Base-by-base conservation (phyloP, 2,113 vertebrate genomes). In the Mugil cephalus region DNA sequence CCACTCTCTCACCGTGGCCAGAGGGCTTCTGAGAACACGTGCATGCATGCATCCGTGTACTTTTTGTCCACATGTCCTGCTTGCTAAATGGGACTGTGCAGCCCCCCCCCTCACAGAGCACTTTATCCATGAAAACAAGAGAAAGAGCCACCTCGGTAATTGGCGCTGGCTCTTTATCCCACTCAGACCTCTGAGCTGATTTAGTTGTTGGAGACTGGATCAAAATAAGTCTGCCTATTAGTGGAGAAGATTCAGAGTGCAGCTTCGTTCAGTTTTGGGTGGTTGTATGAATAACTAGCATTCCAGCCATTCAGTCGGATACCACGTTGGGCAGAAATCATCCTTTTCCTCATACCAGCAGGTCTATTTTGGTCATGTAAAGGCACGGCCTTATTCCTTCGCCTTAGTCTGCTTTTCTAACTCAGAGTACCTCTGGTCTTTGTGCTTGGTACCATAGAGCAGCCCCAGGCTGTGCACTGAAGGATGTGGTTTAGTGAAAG, bases 311-410 rank as follows among this genome's bases (percentile, higher is more conserved):
- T 11, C 43, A 42, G 5, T 30, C 19, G 36, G 36, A 67, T 74
- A 9, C 56, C 60, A 38, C 4, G 0, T 48, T 30, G 18, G 43
- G 66, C 71, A 18, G 40, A 79, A 68, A 66, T 39, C 36, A 52
- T 69, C 46, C 60, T 56, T 71, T 80, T 83, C 74, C 74, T 79
- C 79, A 74, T 85, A 74, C 66, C 79, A 45, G 60, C 40, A 4
- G 7, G 15, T 72, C 79, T 82, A 74, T 80, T 77, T 76, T 53
- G 18, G 54, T 67, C 70, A 6, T 38, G 46, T 40, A 30, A 72
- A 67, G 52, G 17, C 56, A n/a, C 60, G 65, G 64, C 50, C 60
- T 73, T 19, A 18, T 64, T 65, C 40, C 35, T 30, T 10, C n/a
- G 53, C 56, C 61, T 73, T 7, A 10, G 50, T 61, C 8, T 73